Percentiles rank a stretch among this genome's conserved stretches.
Evolutionary conservation across 2,113 vertebrate species (phyloP).

Genomic region (Gorilla gorilla): DNA sequence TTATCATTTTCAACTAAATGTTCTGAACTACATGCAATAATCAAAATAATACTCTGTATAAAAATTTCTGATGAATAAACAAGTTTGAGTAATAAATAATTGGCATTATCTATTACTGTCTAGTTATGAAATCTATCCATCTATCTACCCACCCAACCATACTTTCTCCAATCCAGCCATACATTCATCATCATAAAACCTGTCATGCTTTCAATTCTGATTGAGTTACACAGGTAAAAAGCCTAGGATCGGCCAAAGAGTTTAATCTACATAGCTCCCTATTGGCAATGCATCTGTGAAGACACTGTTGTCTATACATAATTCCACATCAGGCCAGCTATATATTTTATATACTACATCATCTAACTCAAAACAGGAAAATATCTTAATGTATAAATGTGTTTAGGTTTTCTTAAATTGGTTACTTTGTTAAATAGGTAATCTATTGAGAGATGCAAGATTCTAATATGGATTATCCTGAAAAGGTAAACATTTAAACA

Average conservation of each 20-base stretch:
- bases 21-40: background rate
- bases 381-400: background rate
- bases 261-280: conserved; percentile 65
- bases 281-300: conserved; percentile 59
- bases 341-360: background rate
- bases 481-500: background rate
- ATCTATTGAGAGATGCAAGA: background rate
- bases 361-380: background rate
- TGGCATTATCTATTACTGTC: conserved; percentile 51
- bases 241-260: conserved; percentile 63
- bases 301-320: conserved; percentile 49
- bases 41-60: background rate
- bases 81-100: conserved; percentile 25
- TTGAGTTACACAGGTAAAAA: conserved; percentile 74
- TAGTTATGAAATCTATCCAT: conserved; percentile 50
- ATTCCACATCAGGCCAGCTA: conserved; percentile 43
- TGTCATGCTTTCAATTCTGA: conserved; percentile 67
- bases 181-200: conserved; percentile 70
- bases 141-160: background rate
- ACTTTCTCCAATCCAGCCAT: conserved; percentile 18
- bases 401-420: background rate
- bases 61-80: background rate
- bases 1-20: background rate
- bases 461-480: background rate
- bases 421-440: background rate